A percentile compares a stretch with the other conserved stretches of the same genome.
These are phyloP conservation scores for Nephrocerus scutellatus DNA, from an alignment of 2,888 invertebrate species.

Conservation along the genomic window DNA sequence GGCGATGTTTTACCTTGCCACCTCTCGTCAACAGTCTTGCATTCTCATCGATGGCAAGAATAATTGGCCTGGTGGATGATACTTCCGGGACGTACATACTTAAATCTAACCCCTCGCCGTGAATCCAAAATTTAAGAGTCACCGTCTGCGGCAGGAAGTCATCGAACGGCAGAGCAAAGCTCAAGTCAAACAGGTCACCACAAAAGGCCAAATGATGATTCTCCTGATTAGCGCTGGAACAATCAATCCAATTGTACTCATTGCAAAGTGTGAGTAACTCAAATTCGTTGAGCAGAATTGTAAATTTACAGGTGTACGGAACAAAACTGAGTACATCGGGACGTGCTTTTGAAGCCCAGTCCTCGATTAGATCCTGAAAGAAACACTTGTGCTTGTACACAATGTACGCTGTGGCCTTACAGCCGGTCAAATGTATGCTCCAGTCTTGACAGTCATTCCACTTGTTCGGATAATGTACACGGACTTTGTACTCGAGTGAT, in stretches of 20 bases:
- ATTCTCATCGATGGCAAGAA: conserved; percentile 79
- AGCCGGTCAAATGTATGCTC: conserved; percentile 84
- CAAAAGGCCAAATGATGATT: conserved; percentile 91
- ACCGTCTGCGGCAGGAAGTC: conserved; percentile 89
- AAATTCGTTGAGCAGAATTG: conserved; percentile 85
- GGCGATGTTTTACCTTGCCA: conserved; percentile 54
- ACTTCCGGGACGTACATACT: conserved; percentile 86
- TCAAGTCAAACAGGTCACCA: conserved; percentile 87
- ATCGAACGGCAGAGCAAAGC: conserved; percentile 87
- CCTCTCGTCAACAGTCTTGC: conserved; percentile 77
- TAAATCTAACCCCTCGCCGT: conserved; percentile 89
- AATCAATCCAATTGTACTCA: conserved; percentile 98
- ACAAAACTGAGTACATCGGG: conserved; percentile 92
- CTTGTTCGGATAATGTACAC: conserved; percentile 73
- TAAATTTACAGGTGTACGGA: conserved; percentile 94
- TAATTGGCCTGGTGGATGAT: conserved; percentile 75
- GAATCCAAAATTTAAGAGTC: conserved; percentile 85
- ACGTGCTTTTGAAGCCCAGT: conserved; percentile 91
- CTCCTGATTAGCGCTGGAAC: conserved; percentile 90
- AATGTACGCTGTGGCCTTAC: conserved; percentile 87
- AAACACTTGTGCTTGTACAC: conserved; percentile 95
- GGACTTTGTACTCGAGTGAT: conserved; percentile 83
- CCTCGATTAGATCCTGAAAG: conserved; percentile 91
- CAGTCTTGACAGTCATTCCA: conserved; percentile 98
- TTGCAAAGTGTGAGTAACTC: conserved; percentile 90